These are phyloP conservation scores for Capricornis sumatraensis DNA, from an alignment of 2,113 vertebrate genomes.

Conservation along the genomic window DNA sequence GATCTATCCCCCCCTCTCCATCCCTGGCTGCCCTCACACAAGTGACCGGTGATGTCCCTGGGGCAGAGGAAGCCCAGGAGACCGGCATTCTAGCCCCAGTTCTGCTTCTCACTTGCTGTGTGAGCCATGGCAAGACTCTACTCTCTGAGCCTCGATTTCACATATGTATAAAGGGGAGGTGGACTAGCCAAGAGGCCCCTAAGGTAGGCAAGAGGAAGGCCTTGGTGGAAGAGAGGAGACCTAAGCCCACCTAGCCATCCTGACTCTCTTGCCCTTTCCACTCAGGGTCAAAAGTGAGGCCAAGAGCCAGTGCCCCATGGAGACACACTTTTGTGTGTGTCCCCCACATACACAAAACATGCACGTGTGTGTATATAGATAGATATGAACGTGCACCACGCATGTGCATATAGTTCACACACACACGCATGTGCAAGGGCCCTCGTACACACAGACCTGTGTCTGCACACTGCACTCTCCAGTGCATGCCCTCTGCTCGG, in stretches of 20 bases:
- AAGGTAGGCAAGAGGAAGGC: not conserved
- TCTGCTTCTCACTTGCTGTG: not conserved
- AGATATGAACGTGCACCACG: not conserved
- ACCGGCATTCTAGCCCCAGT: not conserved
- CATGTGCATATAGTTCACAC: too few species aligned
- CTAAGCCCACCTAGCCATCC: not conserved
- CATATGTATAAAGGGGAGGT: fast-evolving
- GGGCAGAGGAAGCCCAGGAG: not conserved
- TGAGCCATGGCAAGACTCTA: not conserved
- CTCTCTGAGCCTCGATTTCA: not conserved
- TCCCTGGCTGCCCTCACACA: not conserved
- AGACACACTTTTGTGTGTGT: not conserved
- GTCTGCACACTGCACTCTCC: not conserved
- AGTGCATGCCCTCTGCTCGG: not conserved
- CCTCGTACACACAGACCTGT: fast-evolving
- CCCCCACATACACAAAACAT: not conserved
- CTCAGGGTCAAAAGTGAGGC: not conserved
- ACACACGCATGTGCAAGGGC: fast-evolving
- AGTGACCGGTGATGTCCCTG: not conserved
- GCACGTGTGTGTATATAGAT: not conserved
- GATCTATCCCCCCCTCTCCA: not conserved
- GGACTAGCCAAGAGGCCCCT: not conserved
- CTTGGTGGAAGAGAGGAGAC: not conserved
- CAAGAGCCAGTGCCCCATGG: not conserved
- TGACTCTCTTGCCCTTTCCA: not conserved